Evolutionary conservation across 2,113 vertebrate genomes (phyloP).

Genomic region (Numida meleagris): DNA sequence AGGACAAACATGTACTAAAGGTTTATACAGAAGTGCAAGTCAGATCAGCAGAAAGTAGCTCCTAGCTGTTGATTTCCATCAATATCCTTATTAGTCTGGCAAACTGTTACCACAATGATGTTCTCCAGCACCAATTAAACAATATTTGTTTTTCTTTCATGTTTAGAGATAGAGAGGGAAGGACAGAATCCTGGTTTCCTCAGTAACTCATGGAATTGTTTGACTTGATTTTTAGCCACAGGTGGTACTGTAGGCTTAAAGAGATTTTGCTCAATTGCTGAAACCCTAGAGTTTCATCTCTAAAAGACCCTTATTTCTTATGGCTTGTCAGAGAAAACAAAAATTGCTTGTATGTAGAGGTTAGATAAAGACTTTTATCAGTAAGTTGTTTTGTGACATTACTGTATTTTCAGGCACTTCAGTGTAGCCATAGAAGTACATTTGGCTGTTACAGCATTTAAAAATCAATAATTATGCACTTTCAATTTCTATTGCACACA

Average conservation of each 20-base stretch:
- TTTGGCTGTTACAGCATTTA: not conserved
- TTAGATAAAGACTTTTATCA: not conserved
- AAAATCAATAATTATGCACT: conserved; percentile 22
- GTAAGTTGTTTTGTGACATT: not conserved
- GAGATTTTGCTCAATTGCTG: not conserved
- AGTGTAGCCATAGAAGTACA: not conserved
- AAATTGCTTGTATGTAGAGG: not conserved
- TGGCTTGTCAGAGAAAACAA: not conserved
- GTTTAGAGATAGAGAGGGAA: not conserved
- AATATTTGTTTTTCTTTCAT: not conserved
- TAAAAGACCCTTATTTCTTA: not conserved
- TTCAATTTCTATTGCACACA: not conserved
- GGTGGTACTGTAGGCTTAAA: not conserved
- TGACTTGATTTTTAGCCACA: not conserved
- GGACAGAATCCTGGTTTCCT: not conserved
- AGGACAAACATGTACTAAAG: not conserved
- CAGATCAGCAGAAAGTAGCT: not conserved
- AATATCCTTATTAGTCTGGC: not conserved
- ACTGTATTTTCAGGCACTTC: not conserved
- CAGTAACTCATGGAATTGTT: not conserved
- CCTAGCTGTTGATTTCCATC: not conserved
- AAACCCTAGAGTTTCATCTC: not conserved
- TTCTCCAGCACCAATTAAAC: not conserved
- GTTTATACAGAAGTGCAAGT: not conserved
- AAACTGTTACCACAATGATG: not conserved